Percentiles rank a stretch among this genome's conserved stretches.
phyloP scores from a whole-genome alignment of 2,888 invertebrate genomes.

The Drosophila falleni region DNA sequence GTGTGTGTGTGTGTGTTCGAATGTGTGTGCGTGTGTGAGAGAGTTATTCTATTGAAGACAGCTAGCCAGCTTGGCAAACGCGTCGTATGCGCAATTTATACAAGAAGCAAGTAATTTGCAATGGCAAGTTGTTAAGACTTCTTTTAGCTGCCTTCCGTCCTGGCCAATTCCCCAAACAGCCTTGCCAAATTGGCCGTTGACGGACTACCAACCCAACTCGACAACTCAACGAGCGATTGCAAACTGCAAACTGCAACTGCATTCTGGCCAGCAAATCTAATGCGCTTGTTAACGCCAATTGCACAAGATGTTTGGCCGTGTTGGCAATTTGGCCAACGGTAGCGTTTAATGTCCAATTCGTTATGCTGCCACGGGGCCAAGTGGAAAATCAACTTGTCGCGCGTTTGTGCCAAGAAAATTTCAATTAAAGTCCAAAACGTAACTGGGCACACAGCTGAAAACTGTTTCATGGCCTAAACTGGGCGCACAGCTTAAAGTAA shows the following conservation, averaged over 20 bases:
- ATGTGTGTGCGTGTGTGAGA: constrained; percentile 35
- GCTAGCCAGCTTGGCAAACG: constrained; percentile 46
- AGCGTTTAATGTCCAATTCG: constrained; percentile 82
- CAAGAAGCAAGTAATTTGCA: constrained; percentile 70
- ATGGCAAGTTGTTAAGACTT: constrained; percentile 77
- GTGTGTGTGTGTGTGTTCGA: constrained; percentile 37
- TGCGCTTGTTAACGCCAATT: constrained; percentile 81
- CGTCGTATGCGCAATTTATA: constrained; percentile 68
- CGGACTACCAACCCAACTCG: constrained; percentile 44
- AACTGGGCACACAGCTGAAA: constrained; percentile 25
- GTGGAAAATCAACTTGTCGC: constrained; percentile 81
- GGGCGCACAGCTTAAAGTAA: constrained; percentile 57
- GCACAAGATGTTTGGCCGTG: constrained; percentile 56
- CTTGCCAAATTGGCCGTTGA: constrained; percentile 78
- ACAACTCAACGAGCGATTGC: constrained; percentile 10
- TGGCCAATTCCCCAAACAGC: constrained; percentile 76
- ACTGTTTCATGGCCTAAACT: constrained; percentile 24
- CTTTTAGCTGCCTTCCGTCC: constrained; percentile 30
- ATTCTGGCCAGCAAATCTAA: constrained; percentile 68
- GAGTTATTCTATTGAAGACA: constrained; percentile 44
- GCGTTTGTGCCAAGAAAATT: constrained; percentile 34
- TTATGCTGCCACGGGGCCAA: constrained; percentile 57
- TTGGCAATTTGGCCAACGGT: constrained; percentile 82
- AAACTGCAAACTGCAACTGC: constrained; percentile 6
- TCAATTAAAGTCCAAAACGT: constrained; percentile 33